Base-by-base conservation (phyloP, 2,113 vertebrate species). In the Plecturocebus donacophilus region DNA sequence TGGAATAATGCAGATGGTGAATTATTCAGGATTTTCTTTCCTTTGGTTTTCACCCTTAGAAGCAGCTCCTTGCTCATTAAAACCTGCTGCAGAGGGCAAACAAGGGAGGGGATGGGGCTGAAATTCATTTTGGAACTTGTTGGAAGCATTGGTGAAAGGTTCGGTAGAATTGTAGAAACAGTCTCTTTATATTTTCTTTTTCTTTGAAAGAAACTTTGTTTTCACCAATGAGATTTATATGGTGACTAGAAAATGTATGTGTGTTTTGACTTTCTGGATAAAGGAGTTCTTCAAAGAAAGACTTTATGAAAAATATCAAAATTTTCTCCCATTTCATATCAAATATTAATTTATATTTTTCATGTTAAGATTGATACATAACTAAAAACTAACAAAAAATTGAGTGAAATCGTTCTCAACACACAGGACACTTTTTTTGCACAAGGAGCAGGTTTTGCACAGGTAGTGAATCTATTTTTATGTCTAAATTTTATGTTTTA, bases 81-180 rank as follows among this genome's bases (percentile, higher is more conserved):
- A 98, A 89, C 45, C 68, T 95, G 45, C 73, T 96, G 86, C 54
- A 83, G 49, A 87, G 38, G 93, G 40, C 93, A 90, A 96, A 83
- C 21, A 58, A 95, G 68, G 66, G 42, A 88, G 32, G 10, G 8
- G 16, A 88, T 75, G 70, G 83, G 93, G 82, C 76, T 87, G 91
- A 97, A 97, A 97, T 97, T 96, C 95, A 98, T 97, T 97, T 97
- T 97, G 83, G 82, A 96, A 97, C 95, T 96, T 96, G 96, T 98
- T 94, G 96, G 97, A 93, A 93, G 97, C 91, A 73, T 73, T 97
- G 96, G 87, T 97, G 95, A 98, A 98, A 98, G 97, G 96, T 95
- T 86, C 90, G 87, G 88, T 97, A 42, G 86, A 89, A 94, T 80
- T 98, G 93, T 70, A 96, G 95, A 94, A 98, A 97, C 40, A 71